These are phyloP conservation scores for Salpingus planirostris DNA, from an alignment of 2,888 invertebrate genomes.

Conservation along the genomic window DNA sequence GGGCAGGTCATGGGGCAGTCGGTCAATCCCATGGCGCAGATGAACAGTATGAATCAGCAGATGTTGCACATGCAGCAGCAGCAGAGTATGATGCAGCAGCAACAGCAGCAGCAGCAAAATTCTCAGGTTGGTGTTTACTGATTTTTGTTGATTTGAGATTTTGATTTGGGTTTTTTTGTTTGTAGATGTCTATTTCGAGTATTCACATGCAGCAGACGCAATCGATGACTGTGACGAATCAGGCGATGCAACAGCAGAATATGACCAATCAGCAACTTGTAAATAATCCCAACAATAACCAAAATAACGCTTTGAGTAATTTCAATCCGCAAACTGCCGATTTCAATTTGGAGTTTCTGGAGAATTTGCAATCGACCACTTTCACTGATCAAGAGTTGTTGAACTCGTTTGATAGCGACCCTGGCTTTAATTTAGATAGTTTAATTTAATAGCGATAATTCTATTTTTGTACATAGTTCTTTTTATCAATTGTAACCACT, in stretches of 20 bases:
- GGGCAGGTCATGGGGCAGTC: slow-evolving; percentile 31
- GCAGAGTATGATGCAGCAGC: slow-evolving; percentile 43
- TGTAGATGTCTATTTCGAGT: slow-evolving; percentile 50
- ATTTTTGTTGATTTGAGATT: no score
- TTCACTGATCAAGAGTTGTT: slow-evolving; percentile 76
- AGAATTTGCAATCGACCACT: slow-evolving; percentile 66
- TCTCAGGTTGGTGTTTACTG: slow-evolving; percentile 35
- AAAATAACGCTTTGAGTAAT: slow-evolving; percentile 41
- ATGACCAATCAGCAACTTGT: slow-evolving; percentile 30
- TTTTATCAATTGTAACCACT: slow-evolving; percentile 32
- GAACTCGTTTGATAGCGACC: slow-evolving; percentile 72
- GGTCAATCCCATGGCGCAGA: slow-evolving; percentile 34
- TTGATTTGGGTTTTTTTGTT: no score
- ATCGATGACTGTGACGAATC: slow-evolving; percentile 49
- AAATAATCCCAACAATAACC: slow-evolving; percentile 27
- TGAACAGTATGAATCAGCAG: slow-evolving; percentile 30
- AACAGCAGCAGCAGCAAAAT: slow-evolving; percentile 37
- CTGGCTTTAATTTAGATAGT: slow-evolving; percentile 51
- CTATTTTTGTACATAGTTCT: slow-evolving; percentile 33
- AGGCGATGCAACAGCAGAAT: slow-evolving; percentile 25
- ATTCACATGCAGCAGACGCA: slow-evolving; percentile 65
- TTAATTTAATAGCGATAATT: slow-evolving; percentile 21
- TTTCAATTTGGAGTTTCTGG: slow-evolving; percentile 78
- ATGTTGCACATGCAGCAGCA: slow-evolving; percentile 47
- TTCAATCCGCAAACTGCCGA: slow-evolving; percentile 50